Base-by-base conservation (phyloP, 1,140 invertebrate genomes). In the Oedothorax gibbosus region DNA sequence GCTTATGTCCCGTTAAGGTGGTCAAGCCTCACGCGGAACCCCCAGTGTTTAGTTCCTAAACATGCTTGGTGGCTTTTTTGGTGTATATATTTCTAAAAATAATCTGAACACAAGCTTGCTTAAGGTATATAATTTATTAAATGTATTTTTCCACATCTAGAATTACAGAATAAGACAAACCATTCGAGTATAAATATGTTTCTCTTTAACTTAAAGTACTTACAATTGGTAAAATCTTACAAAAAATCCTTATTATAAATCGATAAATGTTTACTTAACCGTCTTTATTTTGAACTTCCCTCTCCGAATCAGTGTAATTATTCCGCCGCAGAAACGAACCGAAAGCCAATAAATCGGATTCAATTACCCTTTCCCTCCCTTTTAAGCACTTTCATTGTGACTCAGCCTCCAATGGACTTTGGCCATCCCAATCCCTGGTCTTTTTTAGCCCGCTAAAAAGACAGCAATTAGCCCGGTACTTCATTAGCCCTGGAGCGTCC, bases 391-490 rank as follows among this genome's bases (percentile, higher is more conserved):
- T 81, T 68, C 66, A 21, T 68, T 71, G 56, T 71, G 49, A 66
- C 78, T 71, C 60, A 64, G 15, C 65, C 78, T 56, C 53, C 69
- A 81, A 81, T 81, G 78, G 78, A 81, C 78, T 81, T 81, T 81
- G 78, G 78, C 78, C 71, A 81, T 69, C 68, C 78, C 0, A 71
- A 11, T 15, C 65, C 20, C 35, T 9, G 12, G 20, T 21, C 15
- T 73, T 53, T 66, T 54, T 76, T 66, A 21, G 65, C 64, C 68
- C 62, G 15, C 65, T 76, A 68, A 76, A 84, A 68, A 84, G 82
- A 84, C 82, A 78, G 65, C 83, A 85, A 85, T 85, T 85, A 85
- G 65, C 73, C 83, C 62, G 71, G 64, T 73, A 53, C 83, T 85
- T 85, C 83, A 85, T 85, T 85, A 85, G 83, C 54, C 71, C 73